phyloP scores from a whole-genome alignment of 2,888 invertebrate species.

The Operophtera brumata region DNA sequence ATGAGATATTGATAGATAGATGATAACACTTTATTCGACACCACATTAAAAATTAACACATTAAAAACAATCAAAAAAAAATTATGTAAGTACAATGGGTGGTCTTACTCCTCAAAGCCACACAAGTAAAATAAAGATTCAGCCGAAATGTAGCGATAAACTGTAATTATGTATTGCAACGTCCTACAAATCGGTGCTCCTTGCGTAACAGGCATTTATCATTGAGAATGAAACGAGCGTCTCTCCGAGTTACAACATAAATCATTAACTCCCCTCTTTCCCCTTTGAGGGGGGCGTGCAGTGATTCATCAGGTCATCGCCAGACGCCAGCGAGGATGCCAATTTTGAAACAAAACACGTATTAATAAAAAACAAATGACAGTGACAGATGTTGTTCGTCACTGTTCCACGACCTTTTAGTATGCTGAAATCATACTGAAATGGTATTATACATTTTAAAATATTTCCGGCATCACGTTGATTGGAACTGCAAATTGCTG shows the following conservation, averaged over 20 bases:
- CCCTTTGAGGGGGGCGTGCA: conserved; percentile 26
- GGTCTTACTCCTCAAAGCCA: neutral
- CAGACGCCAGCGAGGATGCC: conserved; percentile 37
- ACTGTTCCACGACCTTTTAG: conserved; percentile 27
- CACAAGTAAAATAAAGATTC: conserved; percentile 15
- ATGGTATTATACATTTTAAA: conserved; percentile 27
- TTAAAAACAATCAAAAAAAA: no score
- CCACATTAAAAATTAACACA: no score
- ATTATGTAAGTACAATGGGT: no score
- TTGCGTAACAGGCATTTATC: conserved; percentile 66
- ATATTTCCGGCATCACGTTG: conserved; percentile 22
- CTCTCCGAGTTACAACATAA: conserved; percentile 61
- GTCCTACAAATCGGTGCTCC: conserved; percentile 29
- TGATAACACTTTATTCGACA: no score
- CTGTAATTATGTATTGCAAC: conserved; percentile 28
- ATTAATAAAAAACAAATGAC: conserved; percentile 38
- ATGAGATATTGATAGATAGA: no score
- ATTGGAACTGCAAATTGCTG: conserved; percentile 9
- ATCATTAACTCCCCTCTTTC: conserved; percentile 54
- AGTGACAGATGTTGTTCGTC: conserved; percentile 28
- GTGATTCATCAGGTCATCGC: conserved; percentile 55
- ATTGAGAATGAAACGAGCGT: conserved; percentile 55
- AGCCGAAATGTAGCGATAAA: conserved; percentile 23
- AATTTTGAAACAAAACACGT: conserved; percentile 37
- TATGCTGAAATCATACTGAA: conserved; percentile 25